These are phyloP conservation scores for Patella depressa DNA, from an alignment of 2,888 invertebrate genomes.

Conservation along the genomic window DNA sequence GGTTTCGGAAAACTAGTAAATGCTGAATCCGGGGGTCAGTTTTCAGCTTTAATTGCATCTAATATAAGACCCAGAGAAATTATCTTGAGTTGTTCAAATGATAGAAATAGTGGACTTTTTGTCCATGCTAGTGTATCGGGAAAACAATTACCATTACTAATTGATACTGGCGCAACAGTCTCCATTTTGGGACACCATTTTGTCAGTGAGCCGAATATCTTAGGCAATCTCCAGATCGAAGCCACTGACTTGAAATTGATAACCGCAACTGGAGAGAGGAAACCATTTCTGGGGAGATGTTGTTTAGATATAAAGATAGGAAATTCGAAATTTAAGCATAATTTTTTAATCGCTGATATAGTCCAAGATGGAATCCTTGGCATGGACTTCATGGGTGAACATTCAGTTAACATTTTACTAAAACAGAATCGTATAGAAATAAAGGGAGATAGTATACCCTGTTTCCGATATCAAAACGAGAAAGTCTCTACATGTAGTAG, in stretches of 20 bases:
- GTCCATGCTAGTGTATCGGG: not conserved
- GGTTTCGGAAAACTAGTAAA: not conserved
- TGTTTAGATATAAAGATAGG: not conserved
- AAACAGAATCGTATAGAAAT: not conserved
- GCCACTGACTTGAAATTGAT: not conserved
- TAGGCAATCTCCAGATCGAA: not conserved
- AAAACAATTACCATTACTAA: not conserved
- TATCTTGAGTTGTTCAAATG: not conserved
- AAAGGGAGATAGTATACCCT: not conserved
- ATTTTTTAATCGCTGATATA: not conserved
- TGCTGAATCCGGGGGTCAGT: not conserved
- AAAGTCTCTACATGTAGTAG: not conserved
- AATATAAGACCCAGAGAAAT: not conserved
- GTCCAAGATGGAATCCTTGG: not conserved
- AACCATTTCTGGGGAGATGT: not conserved
- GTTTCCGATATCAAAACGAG: not conserved
- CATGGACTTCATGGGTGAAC: not conserved
- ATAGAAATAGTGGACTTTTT: not conserved
- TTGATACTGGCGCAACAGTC: not conserved
- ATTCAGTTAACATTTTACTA: not conserved
- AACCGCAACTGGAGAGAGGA: not conserved
- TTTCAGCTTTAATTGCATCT: not conserved
- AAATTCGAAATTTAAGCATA: not conserved
- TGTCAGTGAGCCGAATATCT: not conserved
- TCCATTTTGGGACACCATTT: not conserved